phyloP scores from a whole-genome alignment of 2,797 vertebrate species.

The Halcyon smyrnensis region DNA sequence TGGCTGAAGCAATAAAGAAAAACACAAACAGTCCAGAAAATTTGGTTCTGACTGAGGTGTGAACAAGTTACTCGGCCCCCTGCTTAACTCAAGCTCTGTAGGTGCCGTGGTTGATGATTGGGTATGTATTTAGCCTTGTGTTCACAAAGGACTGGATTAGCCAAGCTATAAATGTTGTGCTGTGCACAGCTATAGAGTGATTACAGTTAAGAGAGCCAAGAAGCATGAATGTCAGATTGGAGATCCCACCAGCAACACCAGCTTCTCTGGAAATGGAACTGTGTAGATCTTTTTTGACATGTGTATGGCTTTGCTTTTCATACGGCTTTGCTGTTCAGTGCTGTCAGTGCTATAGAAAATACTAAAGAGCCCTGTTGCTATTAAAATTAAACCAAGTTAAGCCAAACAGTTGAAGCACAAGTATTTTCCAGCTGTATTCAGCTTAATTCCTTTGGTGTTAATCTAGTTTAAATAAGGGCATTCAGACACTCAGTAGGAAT shows the following conservation, averaged over 20 bases:
- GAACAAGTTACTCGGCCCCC: background rate
- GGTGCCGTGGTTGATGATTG: background rate
- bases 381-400: background rate
- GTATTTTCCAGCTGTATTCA: background rate
- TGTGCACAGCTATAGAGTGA: background rate
- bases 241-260: background rate
- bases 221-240: rapidly evolving
- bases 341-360: background rate
- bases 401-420: background rate
- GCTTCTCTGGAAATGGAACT: background rate
- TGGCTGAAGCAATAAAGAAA: background rate
- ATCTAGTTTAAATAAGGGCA: background rate
- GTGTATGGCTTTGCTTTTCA: background rate
- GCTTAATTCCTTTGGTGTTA: background rate
- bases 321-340: background rate
- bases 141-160: background rate
- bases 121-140: background rate
- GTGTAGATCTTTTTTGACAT: background rate
- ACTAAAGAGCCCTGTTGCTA: background rate
- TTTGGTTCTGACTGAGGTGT: background rate
- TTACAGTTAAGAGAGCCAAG: background rate
- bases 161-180: background rate
- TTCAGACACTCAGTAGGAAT: background rate
- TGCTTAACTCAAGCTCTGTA: background rate
- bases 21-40: background rate